Base-by-base conservation (phyloP, 2,888 invertebrate species). In the Isotomurus palustris region DNA sequence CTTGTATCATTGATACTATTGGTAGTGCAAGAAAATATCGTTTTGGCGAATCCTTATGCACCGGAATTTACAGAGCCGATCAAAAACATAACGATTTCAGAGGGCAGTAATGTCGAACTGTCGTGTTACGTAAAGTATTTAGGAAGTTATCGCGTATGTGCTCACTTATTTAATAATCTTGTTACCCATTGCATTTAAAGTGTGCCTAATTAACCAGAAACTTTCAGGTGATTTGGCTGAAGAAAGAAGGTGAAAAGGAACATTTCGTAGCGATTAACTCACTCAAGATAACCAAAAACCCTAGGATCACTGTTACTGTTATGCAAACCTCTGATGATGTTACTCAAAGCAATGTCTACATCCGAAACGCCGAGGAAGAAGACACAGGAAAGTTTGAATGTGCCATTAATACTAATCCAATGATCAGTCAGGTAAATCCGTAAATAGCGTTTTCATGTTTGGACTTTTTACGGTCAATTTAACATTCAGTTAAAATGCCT, bases 151-250 rank as follows among this genome's bases (percentile, higher is more conserved):
- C 41, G 68, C 62, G 68, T 68, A 57, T 22, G 47, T 2, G 6
- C 12, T 14, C 10, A 25, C n/a, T 47, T 27, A 21, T 25, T 47
- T 47, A 40, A 24, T 51, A 24, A 12, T 8, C 25, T 12, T 17
- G 17, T 19, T 48, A 24, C 19, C 10, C 25, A 8, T 45, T 45
- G 10, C 19, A 22, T 22, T 8, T 19, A 45, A 25, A 45, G 6
- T 10, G 48, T 8, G 24, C 17, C 8, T 21, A 21, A 22, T 10
- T 8, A 8, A 10, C 10, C 8, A 44, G 6, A 14, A 6, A 40
- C 17, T 40, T 57, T 12, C 40, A 68, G 68, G 56, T 68, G 6
- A 63, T 67, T 47, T 68, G 68, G 68, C 40, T 63, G 3, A 65
- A 56, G 51, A 52, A 53, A 28, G 60, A 63, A 36, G 61, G 53